Evolutionary conservation across 2,797 vertebrate genomes (phyloP).

Genomic region (Chelon labrosus): DNA sequence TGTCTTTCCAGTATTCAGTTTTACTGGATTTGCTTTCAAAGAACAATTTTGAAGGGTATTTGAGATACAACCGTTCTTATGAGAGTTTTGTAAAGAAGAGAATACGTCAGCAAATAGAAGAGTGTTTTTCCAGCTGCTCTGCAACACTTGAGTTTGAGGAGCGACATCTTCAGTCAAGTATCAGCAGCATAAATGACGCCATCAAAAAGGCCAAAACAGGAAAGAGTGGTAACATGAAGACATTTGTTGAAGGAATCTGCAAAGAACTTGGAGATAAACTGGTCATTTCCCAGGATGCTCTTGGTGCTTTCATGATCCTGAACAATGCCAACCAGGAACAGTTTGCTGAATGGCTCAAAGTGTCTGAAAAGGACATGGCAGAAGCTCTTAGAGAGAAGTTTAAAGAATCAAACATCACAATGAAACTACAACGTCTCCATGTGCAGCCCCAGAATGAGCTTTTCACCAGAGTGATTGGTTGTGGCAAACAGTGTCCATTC

Average conservation of each 20-base stretch:
- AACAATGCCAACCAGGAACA: slow-evolving; percentile 54
- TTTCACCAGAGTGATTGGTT: slow-evolving; percentile 72
- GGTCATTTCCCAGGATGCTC: slow-evolving; percentile 60
- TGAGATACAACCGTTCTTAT: slow-evolving; percentile 26
- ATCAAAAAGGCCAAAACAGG: slow-evolving; percentile 41
- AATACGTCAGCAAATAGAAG: slow-evolving; percentile 23
- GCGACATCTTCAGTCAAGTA: slow-evolving; percentile 21
- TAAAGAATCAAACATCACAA: rapidly evolving
- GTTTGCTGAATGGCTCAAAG: slow-evolving; percentile 63
- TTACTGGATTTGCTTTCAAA: slow-evolving; percentile 59
- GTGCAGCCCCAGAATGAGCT: slow-evolving; percentile 73
- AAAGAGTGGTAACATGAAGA: slow-evolving; percentile 15
- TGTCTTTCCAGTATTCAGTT: slow-evolving; percentile 55
- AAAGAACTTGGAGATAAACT: slow-evolving; percentile 66
- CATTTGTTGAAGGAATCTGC: slow-evolving; percentile 68
- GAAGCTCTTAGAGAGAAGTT: slow-evolving; percentile 22
- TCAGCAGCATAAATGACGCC: slow-evolving; percentile 50
- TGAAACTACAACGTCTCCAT: slow-evolving; percentile 7
- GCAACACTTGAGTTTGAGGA: slow-evolving; percentile 35
- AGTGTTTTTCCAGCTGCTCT: slow-evolving; percentile 22
- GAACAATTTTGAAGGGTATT: background rate
- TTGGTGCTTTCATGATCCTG: slow-evolving; percentile 62
- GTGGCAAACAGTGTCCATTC: slow-evolving; percentile 81
- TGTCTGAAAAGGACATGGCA: slow-evolving; percentile 53
- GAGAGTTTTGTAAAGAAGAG: slow-evolving; percentile 50